These are phyloP conservation scores for Penelope pileata DNA, from an alignment of 2,113 vertebrate species.

Conservation along the genomic window DNA sequence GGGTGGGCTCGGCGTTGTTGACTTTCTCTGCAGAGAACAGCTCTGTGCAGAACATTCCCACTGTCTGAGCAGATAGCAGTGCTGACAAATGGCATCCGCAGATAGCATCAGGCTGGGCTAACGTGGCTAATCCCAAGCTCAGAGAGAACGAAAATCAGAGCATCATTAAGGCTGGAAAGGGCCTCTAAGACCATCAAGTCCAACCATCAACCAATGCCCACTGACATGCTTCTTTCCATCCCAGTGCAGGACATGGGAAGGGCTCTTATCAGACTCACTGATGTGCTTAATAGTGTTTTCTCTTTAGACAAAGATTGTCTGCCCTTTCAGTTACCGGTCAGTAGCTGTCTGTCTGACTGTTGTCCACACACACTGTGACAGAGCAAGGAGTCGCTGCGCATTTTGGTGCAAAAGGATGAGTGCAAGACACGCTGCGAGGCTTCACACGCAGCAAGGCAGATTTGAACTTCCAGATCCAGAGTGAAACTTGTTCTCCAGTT, in stretches of 20 bases:
- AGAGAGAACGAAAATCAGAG: not conserved
- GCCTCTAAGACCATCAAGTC: not conserved
- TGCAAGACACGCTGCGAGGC: not conserved
- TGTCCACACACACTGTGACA: no score
- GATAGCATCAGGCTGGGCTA: not conserved
- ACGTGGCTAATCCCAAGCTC: not conserved
- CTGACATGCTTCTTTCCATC: not conserved
- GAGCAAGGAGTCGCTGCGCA: not conserved
- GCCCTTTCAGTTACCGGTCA: not conserved
- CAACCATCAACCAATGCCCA: no score
- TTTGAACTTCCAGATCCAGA: not conserved
- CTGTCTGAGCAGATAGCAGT: rapidly evolving
- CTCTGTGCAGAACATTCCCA: not conserved
- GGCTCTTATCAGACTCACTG: not conserved
- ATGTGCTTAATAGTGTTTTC: not conserved
- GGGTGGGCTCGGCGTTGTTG: not conserved
- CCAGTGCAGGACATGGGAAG: rapidly evolving
- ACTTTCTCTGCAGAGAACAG: not conserved
- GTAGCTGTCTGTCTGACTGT: not conserved
- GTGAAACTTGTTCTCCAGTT: not conserved
- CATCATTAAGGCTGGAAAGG: not conserved
- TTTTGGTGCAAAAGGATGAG: not conserved
- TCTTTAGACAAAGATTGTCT: not conserved
- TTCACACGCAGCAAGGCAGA: not conserved
- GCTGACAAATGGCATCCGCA: not conserved